Conservation (phyloP, 2,113 vertebrate genomes). For the Tauraco erythrolophus region DNA sequence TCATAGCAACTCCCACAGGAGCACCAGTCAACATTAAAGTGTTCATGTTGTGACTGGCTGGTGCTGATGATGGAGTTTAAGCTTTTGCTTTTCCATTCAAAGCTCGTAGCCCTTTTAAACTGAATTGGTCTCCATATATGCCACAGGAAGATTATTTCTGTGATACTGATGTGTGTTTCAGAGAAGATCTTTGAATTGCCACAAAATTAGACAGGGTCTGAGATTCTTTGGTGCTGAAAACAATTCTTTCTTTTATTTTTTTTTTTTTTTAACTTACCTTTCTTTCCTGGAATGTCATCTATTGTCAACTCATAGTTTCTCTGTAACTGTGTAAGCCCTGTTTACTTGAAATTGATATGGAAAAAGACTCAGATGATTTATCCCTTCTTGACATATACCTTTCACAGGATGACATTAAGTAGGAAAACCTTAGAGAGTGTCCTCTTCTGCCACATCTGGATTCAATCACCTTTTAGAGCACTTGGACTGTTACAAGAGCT, state of each 20-base stretch:
- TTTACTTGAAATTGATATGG: not conserved
- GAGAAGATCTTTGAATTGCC: not conserved
- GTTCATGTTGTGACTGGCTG: not conserved
- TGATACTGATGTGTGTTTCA: not conserved
- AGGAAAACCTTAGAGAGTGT: not conserved
- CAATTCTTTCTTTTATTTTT: not conserved
- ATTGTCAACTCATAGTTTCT: not conserved
- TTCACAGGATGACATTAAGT: not conserved
- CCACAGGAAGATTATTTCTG: not conserved
- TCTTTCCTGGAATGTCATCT: not conserved
- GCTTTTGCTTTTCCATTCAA: not conserved
- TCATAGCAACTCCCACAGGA: conserved; percentile 16
- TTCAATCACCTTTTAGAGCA: not conserved
- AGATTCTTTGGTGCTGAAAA: not conserved
- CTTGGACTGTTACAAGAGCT: not conserved
- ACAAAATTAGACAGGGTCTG: not conserved
- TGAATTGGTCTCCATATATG: not conserved
- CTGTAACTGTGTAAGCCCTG: not conserved
- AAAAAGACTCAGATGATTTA: not conserved
- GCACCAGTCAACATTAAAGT: not conserved
- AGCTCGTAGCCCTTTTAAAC: not conserved
- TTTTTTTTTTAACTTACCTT: not conserved
- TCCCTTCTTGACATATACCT: not conserved
- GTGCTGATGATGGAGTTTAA: not conserved
- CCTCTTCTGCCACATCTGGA: not conserved